phyloP scores from a whole-genome alignment of 2,113 vertebrate species.

The Sander vitreus region DNA sequence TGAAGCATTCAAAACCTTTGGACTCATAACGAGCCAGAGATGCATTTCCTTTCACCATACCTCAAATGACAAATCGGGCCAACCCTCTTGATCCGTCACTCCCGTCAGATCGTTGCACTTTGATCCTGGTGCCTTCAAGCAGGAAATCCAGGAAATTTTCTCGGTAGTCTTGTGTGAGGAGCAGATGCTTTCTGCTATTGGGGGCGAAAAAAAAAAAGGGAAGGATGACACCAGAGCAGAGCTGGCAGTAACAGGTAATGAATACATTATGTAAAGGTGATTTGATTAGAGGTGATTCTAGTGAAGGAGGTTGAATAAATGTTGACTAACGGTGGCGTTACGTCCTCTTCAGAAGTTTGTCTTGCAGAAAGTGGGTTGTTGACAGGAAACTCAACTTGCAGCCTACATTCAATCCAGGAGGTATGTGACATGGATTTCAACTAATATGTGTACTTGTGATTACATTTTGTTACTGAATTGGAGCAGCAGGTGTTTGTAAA shows the following conservation, averaged over 20 bases:
- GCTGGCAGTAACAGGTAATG: conserved; percentile 52
- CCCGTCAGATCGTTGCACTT: conserved; percentile 69
- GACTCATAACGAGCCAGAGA: conserved; percentile 24
- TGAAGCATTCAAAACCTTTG: conserved; percentile 65
- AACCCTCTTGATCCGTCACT: conserved; percentile 45
- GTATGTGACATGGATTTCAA: neutral
- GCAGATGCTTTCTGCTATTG: neutral
- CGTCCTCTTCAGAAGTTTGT: conserved; percentile 21
- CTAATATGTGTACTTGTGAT: neutral
- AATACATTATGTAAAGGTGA: neutral
- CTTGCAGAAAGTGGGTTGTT: neutral
- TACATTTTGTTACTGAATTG: neutral
- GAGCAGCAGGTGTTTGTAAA: neutral
- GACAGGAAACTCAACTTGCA: neutral
- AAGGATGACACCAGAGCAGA: conserved; percentile 39
- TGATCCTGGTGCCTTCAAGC: conserved; percentile 52
- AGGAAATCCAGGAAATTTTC: conserved; percentile 62
- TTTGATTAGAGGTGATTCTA: neutral
- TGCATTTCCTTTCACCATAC: neutral
- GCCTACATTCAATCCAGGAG: neutral
- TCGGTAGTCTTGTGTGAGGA: neutral
- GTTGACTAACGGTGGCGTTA: neutral
- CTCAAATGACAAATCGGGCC: conserved; percentile 15
- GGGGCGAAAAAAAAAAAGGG: conserved; percentile 2
- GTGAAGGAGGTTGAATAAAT: neutral